phyloP scores from a whole-genome alignment of 2,113 vertebrate genomes.

The Anoplopoma fimbria region DNA sequence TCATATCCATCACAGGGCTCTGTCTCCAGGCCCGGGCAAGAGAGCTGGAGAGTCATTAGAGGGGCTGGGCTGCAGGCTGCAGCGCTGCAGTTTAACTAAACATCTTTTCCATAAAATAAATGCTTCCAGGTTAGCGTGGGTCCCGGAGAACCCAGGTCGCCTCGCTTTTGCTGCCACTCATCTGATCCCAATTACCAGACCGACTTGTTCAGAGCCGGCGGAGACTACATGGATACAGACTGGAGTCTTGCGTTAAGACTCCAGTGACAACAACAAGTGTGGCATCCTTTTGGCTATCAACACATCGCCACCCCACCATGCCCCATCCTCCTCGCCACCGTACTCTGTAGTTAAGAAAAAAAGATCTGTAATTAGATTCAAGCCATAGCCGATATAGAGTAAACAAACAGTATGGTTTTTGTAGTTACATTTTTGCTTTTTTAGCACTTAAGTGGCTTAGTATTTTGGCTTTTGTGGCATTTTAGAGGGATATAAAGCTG shows the following conservation, averaged over 20 bases:
- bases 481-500: not conserved
- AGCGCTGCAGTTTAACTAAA: conserved; percentile 87
- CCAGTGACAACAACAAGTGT: conserved; percentile 14
- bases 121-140: conserved; percentile 96
- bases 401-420: not conserved
- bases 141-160: conserved; percentile 83
- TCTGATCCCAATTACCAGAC: conserved; percentile 93
- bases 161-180: conserved; percentile 87
- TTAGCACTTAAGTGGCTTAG: not conserved
- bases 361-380: not conserved
- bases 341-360: not conserved
- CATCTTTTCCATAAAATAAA: conserved; percentile 96
- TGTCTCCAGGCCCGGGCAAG: conserved; percentile 70
- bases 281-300: conserved; percentile 38
- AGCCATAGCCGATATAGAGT: not conserved
- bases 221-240: conserved; percentile 36
- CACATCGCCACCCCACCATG: conserved; percentile 1
- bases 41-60: conserved; percentile 77
- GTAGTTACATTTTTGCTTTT: not conserved
- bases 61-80: conserved; percentile 78
- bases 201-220: conserved; percentile 74
- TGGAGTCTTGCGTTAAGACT: conserved; percentile 39
- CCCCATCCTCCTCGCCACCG: not conserved
- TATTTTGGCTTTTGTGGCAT: not conserved
- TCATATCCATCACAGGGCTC: conserved; percentile 78